Conservation (phyloP, 2,888 invertebrate species). For the Palloptera scutellata region DNA sequence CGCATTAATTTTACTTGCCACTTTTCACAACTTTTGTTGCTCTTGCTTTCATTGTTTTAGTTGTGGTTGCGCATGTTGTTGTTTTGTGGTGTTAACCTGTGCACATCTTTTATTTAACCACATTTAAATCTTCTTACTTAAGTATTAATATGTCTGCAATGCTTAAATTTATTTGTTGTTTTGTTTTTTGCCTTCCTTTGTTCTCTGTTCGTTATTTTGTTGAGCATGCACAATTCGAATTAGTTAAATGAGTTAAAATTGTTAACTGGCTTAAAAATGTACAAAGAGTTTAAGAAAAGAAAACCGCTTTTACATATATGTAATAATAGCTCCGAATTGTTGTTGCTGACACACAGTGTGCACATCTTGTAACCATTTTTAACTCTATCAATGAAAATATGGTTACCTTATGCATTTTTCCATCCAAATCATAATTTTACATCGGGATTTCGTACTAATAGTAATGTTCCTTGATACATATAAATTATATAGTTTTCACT, state of each 20-base stretch:
- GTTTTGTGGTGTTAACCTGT: conserved; percentile 3
- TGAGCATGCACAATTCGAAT: too few species aligned
- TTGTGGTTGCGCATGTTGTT: neutral
- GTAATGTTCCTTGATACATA: too few species aligned
- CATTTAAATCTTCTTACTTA: conserved; percentile 6
- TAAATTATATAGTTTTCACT: too few species aligned
- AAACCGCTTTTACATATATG: neutral
- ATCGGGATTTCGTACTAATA: too few species aligned
- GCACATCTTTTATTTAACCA: conserved; percentile 2
- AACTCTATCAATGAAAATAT: too few species aligned
- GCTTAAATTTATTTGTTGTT: neutral
- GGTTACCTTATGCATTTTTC: too few species aligned
- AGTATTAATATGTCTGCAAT: conserved; percentile 16
- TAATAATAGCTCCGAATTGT: too few species aligned
- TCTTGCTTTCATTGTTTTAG: neutral
- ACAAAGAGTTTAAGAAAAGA: neutral
- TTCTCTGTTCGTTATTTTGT: neutral
- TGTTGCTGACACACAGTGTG: too few species aligned
- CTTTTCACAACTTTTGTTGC: neutral
- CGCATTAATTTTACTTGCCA: conserved; percentile 43
- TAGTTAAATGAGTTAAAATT: too few species aligned
- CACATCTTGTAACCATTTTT: too few species aligned
- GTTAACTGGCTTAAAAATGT: too few species aligned
- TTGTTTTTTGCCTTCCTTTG: neutral
- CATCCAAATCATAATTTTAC: too few species aligned